Evolutionary conservation across 2,113 vertebrate species (phyloP), one percentile per base, ranked within the genome.

Genomic region (Pollimyrus isidori): DNA sequence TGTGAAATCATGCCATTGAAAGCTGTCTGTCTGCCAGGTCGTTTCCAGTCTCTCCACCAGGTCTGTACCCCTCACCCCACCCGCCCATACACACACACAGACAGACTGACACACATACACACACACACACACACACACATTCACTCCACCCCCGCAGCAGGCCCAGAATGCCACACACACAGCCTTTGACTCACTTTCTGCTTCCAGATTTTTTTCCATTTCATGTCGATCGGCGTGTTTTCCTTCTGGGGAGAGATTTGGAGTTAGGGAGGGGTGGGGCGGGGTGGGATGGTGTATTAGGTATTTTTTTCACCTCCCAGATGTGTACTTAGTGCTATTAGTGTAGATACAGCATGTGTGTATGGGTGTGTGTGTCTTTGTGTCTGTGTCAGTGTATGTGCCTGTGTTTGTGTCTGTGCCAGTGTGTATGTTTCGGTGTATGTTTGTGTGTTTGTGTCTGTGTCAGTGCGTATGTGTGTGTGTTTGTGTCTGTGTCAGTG

Each of bases 91-190:
- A 48, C 48, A 9, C 9, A 48, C 52, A 85, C 56, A 88, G 50
- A 3, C 88, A 26, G 58, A 69, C 56, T n/a, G n/a, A 49, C 88
- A 91, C 90, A 93, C 86, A 89, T 89, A 93, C 90, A 82, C 58
- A 62, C 23, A n/a, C 56, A 49, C 88, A 91, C 90, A 93, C 86
- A 89, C 89, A 93, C 90, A 82, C 58, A 62, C 23, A n/a, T 26
- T 62, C 58, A n/a, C 83, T 48, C 49, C 89, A 53, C 89, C 90
- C 87, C 39, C n/a, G 35, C 88, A 86, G 90, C 69, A 89, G 89
- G 91, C 86, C 88, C 92, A 91, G 90, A 95, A 95, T 95, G 91
- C 95, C 95, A 96, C 95, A 95, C 95, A 95, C 95, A 95, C 95
- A 95, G 94, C 91, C 94, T 93, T 87, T 91, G 92, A 94, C 82